Base-by-base conservation (phyloP, 1,140 invertebrate genomes). In the Polyergus mexicanus region DNA sequence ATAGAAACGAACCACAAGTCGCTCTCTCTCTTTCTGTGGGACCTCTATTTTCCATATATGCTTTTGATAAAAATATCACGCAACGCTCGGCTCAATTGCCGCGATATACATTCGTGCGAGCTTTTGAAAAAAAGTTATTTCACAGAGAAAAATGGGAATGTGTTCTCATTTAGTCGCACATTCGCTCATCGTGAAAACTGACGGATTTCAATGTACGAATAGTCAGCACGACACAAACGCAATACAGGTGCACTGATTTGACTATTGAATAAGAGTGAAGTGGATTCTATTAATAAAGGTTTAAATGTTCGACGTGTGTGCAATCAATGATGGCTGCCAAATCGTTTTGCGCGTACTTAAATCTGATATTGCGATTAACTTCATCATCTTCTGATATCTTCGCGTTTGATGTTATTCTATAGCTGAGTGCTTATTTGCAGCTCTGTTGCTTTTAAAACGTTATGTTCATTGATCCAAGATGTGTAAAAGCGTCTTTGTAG, bases 221-320 rank as follows among this genome's bases (percentile, higher is more conserved):
- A 1, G 25, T 22, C 60, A 63, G 58, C 56, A 74, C 87, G 81
- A 86, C 56, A 90, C 56, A 90, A 83, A 78, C 88, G 72, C 58
- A 41, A 35, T 87, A 81, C 69, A 90, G 87, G 85, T 89, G 75
- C 69, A 75, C 85, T 56, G 38, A 80, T 76, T 90, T 76, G 88
- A 65, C 88, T 56, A 90, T 89, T 58, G 63, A 87, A 90, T 89
- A 89, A 56, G 68, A 56, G 68, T 81, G 88, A 89, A 75, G 63
- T 77, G 41, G 56, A 62, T 63, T 90, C 89, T 90, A 90, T 90
- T 90, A 87, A 90, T 90, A 90, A 83, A 76, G 68, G 81, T 85
- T 90, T 72, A 72, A 87, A 87, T 76, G 85, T 69, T 87, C 63
- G 54, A 90, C 35, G 25, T 71, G 47, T 44, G 41, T 51, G 78